Base-by-base conservation (phyloP, 2,113 vertebrate species). In the Henicopernis longicauda region DNA sequence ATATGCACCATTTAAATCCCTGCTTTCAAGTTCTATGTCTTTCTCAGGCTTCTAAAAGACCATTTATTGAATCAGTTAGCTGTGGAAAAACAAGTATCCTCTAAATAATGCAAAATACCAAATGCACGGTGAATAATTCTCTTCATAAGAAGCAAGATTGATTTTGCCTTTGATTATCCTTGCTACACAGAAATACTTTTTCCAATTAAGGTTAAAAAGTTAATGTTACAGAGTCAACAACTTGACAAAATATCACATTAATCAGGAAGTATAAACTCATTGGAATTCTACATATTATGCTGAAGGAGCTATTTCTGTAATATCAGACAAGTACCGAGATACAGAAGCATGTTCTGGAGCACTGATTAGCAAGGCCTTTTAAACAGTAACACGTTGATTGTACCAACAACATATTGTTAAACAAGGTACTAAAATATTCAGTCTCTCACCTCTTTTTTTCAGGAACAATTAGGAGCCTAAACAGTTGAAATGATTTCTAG, bases 131-230 rank as follows among this genome's bases (percentile, higher is more conserved):
- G 86, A 95, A 96, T 96, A 95, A 96, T 88, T 96, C 69, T 73
- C 88, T 86, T 66, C 93, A 84, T 80, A 95, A 91, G 92, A 82
- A 73, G 50, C 38, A 89, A 96, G 97, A 97, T 96, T 97, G 95
- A 97, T 97, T 97, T 96, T 96, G 86, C 92, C 92, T 97, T 97
- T 97, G 94, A 97, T 97, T 97, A 97, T 95, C 82, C 86, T 71
- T 89, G 93, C 90, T 94, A 85, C 55, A 84, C 54, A 90, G 83
- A 92, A 96, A 96, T 86, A 91, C 62, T 84, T 96, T 91, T 95
- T 89, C 86, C 96, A 97, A 97, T 96, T 96, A 95, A 90, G 92
- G 93, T 95, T 97, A 96, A 96, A 97, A 97, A 89, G 96, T 93
- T 97, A 96, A 95, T 96, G 94, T 95, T 96, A 96, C 44, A 86